Conservation (phyloP, 2,113 vertebrate genomes). For the Philantomba maxwellii region DNA sequence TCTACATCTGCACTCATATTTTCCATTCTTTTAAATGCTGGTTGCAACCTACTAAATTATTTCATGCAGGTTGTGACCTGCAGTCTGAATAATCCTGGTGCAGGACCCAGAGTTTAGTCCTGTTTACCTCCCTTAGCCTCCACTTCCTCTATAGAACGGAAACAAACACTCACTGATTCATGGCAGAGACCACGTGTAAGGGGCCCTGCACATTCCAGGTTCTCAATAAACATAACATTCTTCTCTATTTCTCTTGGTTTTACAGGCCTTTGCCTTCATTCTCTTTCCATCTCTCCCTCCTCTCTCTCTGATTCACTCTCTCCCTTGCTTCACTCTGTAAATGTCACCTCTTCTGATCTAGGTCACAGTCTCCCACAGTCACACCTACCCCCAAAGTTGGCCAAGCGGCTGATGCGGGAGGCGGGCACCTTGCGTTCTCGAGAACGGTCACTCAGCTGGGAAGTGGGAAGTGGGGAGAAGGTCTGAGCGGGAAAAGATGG, state of each 20-base stretch:
- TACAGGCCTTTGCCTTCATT: neutral
- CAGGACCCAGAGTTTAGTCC: neutral
- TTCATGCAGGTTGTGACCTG: neutral
- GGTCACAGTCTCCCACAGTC: neutral
- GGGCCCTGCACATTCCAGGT: neutral
- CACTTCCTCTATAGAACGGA: neutral
- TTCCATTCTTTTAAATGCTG: neutral
- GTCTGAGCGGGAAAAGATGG: neutral
- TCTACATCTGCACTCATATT: neutral
- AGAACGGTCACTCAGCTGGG: conserved; percentile 87
- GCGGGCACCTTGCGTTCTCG: conserved; percentile 88
- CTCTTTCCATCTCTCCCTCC: neutral
- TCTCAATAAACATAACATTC: neutral
- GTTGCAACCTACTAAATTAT: neutral
- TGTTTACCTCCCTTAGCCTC: neutral
- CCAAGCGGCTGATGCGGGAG: conserved; percentile 87
- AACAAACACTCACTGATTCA: neutral
- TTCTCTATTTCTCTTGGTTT: neutral
- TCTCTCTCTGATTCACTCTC: neutral
- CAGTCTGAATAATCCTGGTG: neutral
- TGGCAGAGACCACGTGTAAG: no score
- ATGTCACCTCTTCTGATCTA: neutral
- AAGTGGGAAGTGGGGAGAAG: conserved; percentile 64
- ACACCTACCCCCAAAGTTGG: conserved; percentile 88
- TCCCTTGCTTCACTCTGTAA: neutral